These are phyloP conservation scores for Sylvilagus floridanus DNA, from an alignment of 2,797 vertebrate species.

Conservation along the genomic window DNA sequence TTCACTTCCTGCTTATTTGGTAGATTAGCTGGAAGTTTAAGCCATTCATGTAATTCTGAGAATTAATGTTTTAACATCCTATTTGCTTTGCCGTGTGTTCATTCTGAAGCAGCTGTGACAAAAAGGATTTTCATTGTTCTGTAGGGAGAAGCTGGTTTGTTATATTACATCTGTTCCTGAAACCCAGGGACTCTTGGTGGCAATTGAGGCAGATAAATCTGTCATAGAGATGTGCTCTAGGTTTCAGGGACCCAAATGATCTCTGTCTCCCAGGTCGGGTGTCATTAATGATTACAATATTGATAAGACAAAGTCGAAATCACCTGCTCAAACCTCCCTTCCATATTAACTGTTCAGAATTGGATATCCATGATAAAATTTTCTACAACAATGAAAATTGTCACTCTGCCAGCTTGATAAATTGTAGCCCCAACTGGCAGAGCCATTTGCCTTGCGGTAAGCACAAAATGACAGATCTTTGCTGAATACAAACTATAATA, in stretches of 20 bases:
- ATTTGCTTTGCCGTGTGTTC: not conserved
- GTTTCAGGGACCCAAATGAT: constrained; percentile 82
- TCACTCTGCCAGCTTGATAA: constrained; percentile 87
- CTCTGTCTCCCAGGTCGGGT: constrained; percentile 82
- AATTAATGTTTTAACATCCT: constrained; percentile 75
- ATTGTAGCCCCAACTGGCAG: constrained; percentile 85
- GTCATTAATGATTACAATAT: constrained; percentile 85
- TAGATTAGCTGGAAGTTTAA: constrained; percentile 54
- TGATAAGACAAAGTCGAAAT: constrained; percentile 80
- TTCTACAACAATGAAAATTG: constrained; percentile 85
- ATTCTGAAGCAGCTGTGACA: constrained; percentile 75
- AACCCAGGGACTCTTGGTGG: constrained; percentile 67
- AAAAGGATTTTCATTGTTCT: constrained; percentile 77
- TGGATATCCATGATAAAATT: constrained; percentile 84
- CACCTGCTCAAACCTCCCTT: constrained; percentile 53
- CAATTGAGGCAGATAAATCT: constrained; percentile 78
- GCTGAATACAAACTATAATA: constrained; percentile 85
- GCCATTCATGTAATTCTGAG: constrained; percentile 71
- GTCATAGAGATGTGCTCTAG: constrained; percentile 68
- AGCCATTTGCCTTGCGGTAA: constrained; percentile 87
- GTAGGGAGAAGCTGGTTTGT: constrained; percentile 75
- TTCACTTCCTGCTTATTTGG: constrained; percentile 23
- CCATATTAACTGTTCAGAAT: constrained; percentile 81
- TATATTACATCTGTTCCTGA: constrained; percentile 82
- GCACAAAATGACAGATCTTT: constrained; percentile 87